These are phyloP conservation scores for Bombus vancouverensis DNA, from an alignment of 1,140 invertebrate genomes.

Conservation along the genomic window DNA sequence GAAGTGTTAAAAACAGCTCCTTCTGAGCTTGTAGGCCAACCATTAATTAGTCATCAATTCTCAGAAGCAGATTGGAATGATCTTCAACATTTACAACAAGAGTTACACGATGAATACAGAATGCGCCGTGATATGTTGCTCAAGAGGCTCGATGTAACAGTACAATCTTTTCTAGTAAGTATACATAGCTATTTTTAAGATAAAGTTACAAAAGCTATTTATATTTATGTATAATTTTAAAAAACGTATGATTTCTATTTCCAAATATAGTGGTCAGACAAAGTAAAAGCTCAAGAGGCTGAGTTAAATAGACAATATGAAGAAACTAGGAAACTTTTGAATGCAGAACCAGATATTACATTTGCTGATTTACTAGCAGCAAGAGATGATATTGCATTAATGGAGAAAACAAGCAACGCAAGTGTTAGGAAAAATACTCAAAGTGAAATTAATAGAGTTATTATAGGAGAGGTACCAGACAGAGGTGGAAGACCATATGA, in stretches of 20 bases:
- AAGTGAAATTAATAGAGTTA: constrained; percentile 91
- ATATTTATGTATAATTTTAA: constrained; percentile 20
- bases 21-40: constrained; percentile 87
- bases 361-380: constrained; percentile 91
- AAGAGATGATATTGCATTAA: constrained; percentile 90
- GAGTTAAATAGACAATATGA: constrained; percentile 88
- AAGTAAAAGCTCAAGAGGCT: constrained; percentile 88
- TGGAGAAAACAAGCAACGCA: constrained; percentile 94
- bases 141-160: constrained; percentile 95
- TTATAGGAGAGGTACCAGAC: constrained; percentile 92
- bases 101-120: constrained; percentile 91
- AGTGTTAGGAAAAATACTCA: constrained; percentile 90
- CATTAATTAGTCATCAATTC: constrained; percentile 89
- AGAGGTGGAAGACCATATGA: constrained; percentile 95
- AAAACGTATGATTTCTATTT: constrained; percentile 34
- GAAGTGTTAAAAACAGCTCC: constrained; percentile 87
- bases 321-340: constrained; percentile 86
- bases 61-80: constrained; percentile 92
- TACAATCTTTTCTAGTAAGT: constrained; percentile 93
- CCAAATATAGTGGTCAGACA: constrained; percentile 91
- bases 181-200: neutral
- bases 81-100: constrained; percentile 86
- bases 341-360: constrained; percentile 85
- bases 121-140: constrained; percentile 93
- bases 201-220: constrained; percentile 18